Evolutionary conservation across 2,888 invertebrate species (phyloP).

Genomic region (Brachyptera putata): DNA sequence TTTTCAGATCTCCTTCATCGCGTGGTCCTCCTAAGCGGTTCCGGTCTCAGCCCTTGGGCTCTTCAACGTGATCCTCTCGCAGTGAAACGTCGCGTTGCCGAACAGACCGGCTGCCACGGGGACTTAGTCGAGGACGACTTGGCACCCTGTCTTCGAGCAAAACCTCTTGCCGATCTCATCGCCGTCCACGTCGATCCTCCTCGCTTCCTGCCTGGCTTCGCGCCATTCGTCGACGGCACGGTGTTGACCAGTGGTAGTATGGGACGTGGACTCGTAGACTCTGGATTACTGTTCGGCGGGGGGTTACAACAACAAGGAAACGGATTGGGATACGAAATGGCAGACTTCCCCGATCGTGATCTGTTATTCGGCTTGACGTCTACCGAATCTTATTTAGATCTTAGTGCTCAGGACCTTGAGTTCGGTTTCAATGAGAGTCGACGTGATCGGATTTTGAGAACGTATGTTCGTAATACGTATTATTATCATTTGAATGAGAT

Average conservation of each 20-base stretch:
- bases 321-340: conserved; percentile 73
- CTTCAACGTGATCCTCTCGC: conserved; percentile 78
- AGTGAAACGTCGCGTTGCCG: conserved; percentile 75
- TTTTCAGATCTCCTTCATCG: conserved; percentile 78
- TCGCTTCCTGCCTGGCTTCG: conserved; percentile 81
- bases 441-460: conserved; percentile 70
- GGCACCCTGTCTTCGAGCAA: conserved; percentile 77
- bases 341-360: conserved; percentile 77
- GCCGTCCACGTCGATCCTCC: conserved; percentile 74
- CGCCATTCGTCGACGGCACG: conserved; percentile 91
- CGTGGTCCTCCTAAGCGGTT: conserved; percentile 83
- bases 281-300: conserved; percentile 35
- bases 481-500: conserved; percentile 94
- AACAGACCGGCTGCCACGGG: conserved; percentile 78
- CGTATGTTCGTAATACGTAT: conserved; percentile 90
- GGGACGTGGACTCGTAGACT: conserved; percentile 34
- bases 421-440: conserved; percentile 84
- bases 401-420: conserved; percentile 65
- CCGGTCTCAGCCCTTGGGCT: conserved; percentile 89
- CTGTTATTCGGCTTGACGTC: conserved; percentile 81
- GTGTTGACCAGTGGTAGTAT: conserved; percentile 52
- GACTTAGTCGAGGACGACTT: conserved; percentile 77
- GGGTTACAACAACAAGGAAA: conserved; percentile 42
- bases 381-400: conserved; percentile 75
- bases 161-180: conserved; percentile 68